These are phyloP conservation scores for Sandelia bainsii DNA, from an alignment of 2,797 vertebrate genomes.

Conservation along the genomic window DNA sequence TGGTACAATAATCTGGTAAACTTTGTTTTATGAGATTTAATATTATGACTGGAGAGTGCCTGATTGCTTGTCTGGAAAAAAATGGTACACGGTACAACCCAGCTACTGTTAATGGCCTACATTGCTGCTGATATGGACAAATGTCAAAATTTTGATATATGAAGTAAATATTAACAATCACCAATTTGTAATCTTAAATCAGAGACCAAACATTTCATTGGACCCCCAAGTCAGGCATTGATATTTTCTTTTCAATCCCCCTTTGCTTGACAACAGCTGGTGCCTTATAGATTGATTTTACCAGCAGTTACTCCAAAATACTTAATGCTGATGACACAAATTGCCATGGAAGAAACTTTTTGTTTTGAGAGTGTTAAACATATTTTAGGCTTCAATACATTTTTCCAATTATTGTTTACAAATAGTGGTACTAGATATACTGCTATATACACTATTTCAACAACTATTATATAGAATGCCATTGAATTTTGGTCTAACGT, in stretches of 20 bases:
- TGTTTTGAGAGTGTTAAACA: too few relatives aligned
- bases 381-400: too few relatives aligned
- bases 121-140: not conserved
- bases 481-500: not conserved
- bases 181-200: not conserved
- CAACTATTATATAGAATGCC: too few relatives aligned
- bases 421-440: too few relatives aligned
- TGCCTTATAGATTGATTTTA: conserved; percentile 54
- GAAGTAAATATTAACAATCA: not conserved
- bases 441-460: not conserved
- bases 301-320: not conserved
- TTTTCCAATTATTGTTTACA: too few relatives aligned
- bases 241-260: not conserved
- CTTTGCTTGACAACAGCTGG: not conserved
- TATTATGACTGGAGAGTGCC: not conserved
- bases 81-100: not conserved
- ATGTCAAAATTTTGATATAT: not conserved
- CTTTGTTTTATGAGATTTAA: not conserved
- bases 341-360: too few relatives aligned
- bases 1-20: not conserved
- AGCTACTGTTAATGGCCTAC: not conserved
- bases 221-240: not conserved
- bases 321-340: not conserved
- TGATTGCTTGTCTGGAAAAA: not conserved
- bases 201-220: not conserved